Percentiles rank a stretch among this genome's conserved stretches.
Evolutionary conservation across 2,888 invertebrate species (phyloP).

Genomic region (Schizaphis graminum): DNA sequence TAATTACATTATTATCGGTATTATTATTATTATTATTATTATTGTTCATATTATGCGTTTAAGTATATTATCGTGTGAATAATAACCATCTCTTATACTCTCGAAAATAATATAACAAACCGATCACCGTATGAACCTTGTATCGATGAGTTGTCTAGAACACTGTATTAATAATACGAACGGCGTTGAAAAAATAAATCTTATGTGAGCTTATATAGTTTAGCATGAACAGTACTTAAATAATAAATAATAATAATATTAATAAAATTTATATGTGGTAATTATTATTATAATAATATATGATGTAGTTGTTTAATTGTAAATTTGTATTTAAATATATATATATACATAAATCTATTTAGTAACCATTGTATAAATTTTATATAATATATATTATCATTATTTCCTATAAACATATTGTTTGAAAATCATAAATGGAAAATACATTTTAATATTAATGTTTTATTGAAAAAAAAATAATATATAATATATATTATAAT

Average conservation of each 20-base stretch:
- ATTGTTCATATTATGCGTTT: neutral
- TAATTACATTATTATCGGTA: too few relatives aligned
- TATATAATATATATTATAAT: neutral
- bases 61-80: neutral
- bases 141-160: neutral
- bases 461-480: conserved; percentile 13
- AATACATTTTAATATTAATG: neutral
- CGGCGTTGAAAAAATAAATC: neutral
- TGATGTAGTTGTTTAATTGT: neutral
- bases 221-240: neutral
- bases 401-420: neutral
- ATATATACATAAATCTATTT: neutral
- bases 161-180: neutral
- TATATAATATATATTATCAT: neutral
- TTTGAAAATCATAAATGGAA: neutral
- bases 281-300: neutral
- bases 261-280: neutral
- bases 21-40: too few relatives aligned
- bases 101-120: neutral
- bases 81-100: neutral
- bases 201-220: neutral
- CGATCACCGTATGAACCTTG: neutral
- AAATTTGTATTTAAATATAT: neutral
- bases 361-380: neutral
- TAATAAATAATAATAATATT: neutral